phyloP scores from a whole-genome alignment of 2,797 vertebrate species.

The Neoniphon sammara region DNA sequence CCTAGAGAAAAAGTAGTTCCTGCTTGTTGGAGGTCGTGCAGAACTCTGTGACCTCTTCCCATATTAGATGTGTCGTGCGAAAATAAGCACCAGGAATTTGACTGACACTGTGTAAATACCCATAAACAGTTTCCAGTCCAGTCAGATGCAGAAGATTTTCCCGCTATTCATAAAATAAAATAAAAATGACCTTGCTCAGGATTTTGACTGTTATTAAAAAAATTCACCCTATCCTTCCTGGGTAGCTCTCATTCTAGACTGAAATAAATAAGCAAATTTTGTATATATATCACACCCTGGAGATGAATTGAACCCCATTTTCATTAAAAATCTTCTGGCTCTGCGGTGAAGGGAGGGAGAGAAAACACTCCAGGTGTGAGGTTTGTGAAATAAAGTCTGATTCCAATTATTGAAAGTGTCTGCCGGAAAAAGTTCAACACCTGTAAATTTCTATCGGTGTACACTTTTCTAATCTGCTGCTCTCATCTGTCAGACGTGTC shows the following conservation, averaged over 20 bases:
- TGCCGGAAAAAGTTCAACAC: conserved; percentile 66
- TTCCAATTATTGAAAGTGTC: conserved; percentile 66
- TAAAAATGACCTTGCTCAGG: conserved; percentile 1
- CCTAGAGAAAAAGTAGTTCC: conserved; percentile 37
- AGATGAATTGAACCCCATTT: conserved; percentile 54
- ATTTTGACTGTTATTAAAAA: conserved; percentile 46
- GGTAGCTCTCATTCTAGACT: conserved; percentile 14
- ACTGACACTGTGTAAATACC: conserved; percentile 46
- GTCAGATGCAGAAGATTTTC: conserved; percentile 23
- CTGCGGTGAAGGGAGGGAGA: conserved; percentile 10
- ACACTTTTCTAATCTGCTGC: conserved; percentile 50
- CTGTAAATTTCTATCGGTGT: conserved; percentile 55
- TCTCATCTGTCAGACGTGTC: conserved; percentile 45
- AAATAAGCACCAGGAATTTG: conserved; percentile 35
- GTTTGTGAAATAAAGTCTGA: conserved; percentile 50
- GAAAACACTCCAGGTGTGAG: conserved; percentile 52
- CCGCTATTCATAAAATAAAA: background rate
- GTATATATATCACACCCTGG: conserved; percentile 28
- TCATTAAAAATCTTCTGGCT: conserved; percentile 51
- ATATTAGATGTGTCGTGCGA: conserved; percentile 19
- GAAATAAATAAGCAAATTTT: background rate
- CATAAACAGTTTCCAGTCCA: conserved; percentile 36
- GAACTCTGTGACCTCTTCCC: conserved; percentile 34
- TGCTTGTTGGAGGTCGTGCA: conserved; percentile 30
- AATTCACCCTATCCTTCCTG: conserved; percentile 2